Percentiles rank a stretch among this genome's conserved stretches.
Evolutionary conservation across 2,113 vertebrate species (phyloP).

Genomic region (Scophthalmus maximus): DNA sequence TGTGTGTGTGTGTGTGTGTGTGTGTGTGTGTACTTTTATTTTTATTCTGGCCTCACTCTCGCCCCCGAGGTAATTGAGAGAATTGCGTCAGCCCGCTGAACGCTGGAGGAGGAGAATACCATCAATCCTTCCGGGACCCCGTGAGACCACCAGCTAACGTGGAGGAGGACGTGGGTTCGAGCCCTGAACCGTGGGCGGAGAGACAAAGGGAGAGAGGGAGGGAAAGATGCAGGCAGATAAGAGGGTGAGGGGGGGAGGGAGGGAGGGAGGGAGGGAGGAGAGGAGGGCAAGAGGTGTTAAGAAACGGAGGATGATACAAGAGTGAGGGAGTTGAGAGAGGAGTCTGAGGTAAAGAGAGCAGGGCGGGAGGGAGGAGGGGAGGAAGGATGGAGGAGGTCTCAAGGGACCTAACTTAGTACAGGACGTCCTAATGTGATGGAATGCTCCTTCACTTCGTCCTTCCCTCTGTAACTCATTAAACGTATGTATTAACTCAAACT

Average conservation of each 20-base stretch:
- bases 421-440: slow-evolving; percentile 63
- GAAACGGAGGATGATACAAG: slow-evolving; percentile 53
- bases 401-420: slow-evolving; percentile 64
- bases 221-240: slow-evolving; percentile 59
- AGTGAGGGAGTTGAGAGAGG: slow-evolving; percentile 50
- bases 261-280: slow-evolving; percentile 30
- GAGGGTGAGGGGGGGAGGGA: slow-evolving; percentile 54
- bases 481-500: slow-evolving; percentile 2
- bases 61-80: slow-evolving; percentile 54
- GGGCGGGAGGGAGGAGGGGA: slow-evolving; percentile 19
- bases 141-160: slow-evolving; percentile 73
- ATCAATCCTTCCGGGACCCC: slow-evolving; percentile 65
- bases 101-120: slow-evolving; percentile 61
- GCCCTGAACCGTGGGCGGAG: slow-evolving; percentile 62
- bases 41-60: slow-evolving; percentile 31
- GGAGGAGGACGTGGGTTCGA: slow-evolving; percentile 56
- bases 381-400: slow-evolving; percentile 53
- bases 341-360: slow-evolving; percentile 48
- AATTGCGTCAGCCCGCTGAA: slow-evolving; percentile 66
- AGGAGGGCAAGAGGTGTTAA: slow-evolving; percentile 50
- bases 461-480: slow-evolving; percentile 15
- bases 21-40: slow-evolving; percentile 17
- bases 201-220: slow-evolving; percentile 42
- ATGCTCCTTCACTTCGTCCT: slow-evolving; percentile 42
- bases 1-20: background rate